Evolutionary conservation across 1,140 invertebrate genomes (phyloP).

Genomic region (Daktulosphaira vitifoliae): DNA sequence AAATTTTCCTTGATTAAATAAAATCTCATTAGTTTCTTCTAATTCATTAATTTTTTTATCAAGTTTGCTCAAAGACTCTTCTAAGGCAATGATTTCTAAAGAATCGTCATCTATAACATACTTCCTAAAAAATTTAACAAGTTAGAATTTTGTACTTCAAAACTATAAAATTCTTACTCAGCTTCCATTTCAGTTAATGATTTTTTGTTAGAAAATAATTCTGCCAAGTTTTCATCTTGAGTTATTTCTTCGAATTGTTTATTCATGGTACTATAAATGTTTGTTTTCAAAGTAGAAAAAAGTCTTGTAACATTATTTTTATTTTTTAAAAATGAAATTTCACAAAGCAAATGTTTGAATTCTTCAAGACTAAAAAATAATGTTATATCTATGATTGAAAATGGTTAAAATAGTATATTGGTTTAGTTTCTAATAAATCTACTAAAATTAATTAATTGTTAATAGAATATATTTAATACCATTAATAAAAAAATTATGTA

Average conservation of each 20-base stretch:
- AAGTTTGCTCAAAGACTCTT: not conserved
- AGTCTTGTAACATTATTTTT: constrained; percentile 17
- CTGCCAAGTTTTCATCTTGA: constrained; percentile 2
- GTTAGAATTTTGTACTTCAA: no score
- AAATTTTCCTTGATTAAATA: constrained; percentile 10
- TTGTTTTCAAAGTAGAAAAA: constrained; percentile 1
- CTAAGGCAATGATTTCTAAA: not conserved
- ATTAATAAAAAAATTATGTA: no score
- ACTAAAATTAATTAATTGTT: no score
- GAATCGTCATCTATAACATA: not conserved
- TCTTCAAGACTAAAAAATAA: constrained; percentile 12
- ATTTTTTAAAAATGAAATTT: constrained; percentile 23
- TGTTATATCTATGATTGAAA: no score
- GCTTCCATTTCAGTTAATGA: not conserved
- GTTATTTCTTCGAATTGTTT: constrained; percentile 4
- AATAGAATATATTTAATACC: no score
- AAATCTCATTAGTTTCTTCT: constrained; percentile 17
- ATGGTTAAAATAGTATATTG: no score
- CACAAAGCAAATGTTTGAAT: not conserved
- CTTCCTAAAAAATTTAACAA: constrained; percentile 23
- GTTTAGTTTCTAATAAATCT: no score
- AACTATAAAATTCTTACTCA: constrained; percentile 2
- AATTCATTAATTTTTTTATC: not conserved
- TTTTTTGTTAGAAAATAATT: constrained; percentile 6
- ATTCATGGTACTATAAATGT: not conserved